A percentile compares a stretch with the other conserved stretches of the same genome.
phyloP scores from a whole-genome alignment of 1,140 invertebrate species.

The Drosophila tristis region DNA sequence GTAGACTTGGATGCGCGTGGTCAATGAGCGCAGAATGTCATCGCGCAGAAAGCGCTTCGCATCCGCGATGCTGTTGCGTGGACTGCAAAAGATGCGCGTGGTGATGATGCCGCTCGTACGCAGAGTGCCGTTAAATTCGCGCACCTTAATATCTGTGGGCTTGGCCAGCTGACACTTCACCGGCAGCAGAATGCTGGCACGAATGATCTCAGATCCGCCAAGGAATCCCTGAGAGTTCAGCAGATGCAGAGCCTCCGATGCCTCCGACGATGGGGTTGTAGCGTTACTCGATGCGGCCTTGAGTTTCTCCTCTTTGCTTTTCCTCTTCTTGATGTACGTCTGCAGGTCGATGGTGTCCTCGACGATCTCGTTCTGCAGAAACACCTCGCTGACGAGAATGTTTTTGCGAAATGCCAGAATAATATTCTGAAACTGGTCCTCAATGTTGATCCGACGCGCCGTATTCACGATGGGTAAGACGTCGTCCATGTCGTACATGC shows the following conservation, averaged over 20 bases:
- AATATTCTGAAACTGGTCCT: conserved; percentile 76
- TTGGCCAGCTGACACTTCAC: conserved; percentile 71
- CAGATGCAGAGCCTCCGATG: conserved; percentile 37
- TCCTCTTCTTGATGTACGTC: conserved; percentile 67
- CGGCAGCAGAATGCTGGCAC: conserved; percentile 70
- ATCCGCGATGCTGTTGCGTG: conserved; percentile 70
- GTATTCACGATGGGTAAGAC: conserved; percentile 69
- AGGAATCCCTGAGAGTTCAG: conserved; percentile 10
- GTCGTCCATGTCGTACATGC: conserved; percentile 76
- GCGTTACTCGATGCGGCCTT: conserved; percentile 26
- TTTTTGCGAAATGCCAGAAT: conserved; percentile 67
- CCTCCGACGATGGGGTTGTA: not conserved
- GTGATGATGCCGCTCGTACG: conserved; percentile 70
- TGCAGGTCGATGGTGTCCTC: conserved; percentile 73
- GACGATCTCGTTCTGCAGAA: conserved; percentile 70
- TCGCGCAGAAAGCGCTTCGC: conserved; percentile 75
- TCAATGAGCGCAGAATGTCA: conserved; percentile 77
- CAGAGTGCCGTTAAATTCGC: conserved; percentile 70
- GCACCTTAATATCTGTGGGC: conserved; percentile 58
- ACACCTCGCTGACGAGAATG: conserved; percentile 73
- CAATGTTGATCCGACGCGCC: conserved; percentile 73
- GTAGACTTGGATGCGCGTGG: conserved; percentile 80
- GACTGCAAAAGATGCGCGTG: conserved; percentile 71
- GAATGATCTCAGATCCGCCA: conserved; percentile 36
- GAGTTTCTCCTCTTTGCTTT: conserved; percentile 46